Base-by-base conservation (phyloP, 2,888 invertebrate genomes). In the Drosophila pseudotalamancana region DNA sequence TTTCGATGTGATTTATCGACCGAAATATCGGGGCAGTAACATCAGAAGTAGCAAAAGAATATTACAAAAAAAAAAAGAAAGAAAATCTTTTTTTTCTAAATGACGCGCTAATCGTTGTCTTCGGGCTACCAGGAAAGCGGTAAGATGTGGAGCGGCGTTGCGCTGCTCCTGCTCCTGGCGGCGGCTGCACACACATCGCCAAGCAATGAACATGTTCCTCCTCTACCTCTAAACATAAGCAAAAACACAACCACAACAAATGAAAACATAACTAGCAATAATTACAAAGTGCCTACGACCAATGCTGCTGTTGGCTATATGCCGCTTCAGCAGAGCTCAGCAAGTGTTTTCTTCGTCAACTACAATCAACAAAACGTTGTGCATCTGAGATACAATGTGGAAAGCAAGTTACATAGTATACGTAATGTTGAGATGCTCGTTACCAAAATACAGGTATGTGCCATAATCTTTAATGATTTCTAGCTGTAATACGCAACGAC, bases 371-470 rank as follows among this genome's bases (percentile, higher is more conserved):
- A 88, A 42, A 90, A 90, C 72, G 88, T 90, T 3, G 56, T 87
- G 57, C 87, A 86, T 48, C 62, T 91, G 25, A 80, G 91, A 9
- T 81, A 80, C 27, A 90, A 89, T 70, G 82, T 91, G 19, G 90
- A 91, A 57, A 57, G 67, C 3, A 84, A 89, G 29, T 62, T 92
- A 34, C 88, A 84, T 45, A 88, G 74, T 45, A 90, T 92, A 42
- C 85, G 91, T 25, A 91, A 91, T 77, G 76, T 88, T 3, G 91
- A 91, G 72, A 86, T 91, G 75, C 88, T 89, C 12, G 85, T 91
- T 42, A 82, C 91, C 6, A 89, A 88, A 27, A 89, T 92, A 55
- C 92, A 91, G 81, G 91, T 91, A 34, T 73, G 49, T 46, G 4
- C 0, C 0, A 1, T 6, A 6, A 1, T 25, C 11, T 18, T 14